Percentiles rank a stretch among this genome's conserved stretches.
phyloP scores from a whole-genome alignment of 2,797 vertebrate genomes.

The Eulemur coronatus region DNA sequence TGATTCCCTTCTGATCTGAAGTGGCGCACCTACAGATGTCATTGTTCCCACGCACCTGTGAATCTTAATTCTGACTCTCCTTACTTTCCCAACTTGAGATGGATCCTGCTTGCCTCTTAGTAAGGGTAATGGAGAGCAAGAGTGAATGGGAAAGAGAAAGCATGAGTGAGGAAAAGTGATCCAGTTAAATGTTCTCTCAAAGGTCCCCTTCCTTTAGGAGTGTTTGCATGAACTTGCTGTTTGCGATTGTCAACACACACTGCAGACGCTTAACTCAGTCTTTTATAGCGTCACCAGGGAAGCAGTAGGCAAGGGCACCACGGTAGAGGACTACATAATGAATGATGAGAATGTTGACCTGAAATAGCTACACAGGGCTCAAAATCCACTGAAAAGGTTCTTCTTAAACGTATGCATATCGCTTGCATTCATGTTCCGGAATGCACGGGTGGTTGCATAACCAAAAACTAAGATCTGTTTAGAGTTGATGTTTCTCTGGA shows the following conservation, averaged over 20 bases:
- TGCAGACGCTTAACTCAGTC: neutral
- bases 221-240: neutral
- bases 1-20: neutral
- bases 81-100: neutral
- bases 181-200: neutral
- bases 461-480: neutral
- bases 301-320: neutral
- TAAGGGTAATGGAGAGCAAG: neutral
- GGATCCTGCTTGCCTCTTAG: neutral
- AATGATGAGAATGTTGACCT: neutral
- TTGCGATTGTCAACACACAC: rapidly evolving
- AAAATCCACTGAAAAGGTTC: neutral
- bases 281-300: neutral
- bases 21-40: rapidly evolving
- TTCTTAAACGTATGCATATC: neutral
- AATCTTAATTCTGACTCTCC: neutral
- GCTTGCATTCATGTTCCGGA: neutral
- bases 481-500: constrained; percentile 31
- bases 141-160: neutral
- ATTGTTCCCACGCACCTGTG: neutral
- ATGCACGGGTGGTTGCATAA: neutral
- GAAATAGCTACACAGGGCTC: neutral
- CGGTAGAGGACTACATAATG: neutral
- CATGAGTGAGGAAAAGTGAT: neutral
- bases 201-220: neutral